phyloP scores from a whole-genome alignment of 2,888 invertebrate species.

The Aphodius sticticus region DNA sequence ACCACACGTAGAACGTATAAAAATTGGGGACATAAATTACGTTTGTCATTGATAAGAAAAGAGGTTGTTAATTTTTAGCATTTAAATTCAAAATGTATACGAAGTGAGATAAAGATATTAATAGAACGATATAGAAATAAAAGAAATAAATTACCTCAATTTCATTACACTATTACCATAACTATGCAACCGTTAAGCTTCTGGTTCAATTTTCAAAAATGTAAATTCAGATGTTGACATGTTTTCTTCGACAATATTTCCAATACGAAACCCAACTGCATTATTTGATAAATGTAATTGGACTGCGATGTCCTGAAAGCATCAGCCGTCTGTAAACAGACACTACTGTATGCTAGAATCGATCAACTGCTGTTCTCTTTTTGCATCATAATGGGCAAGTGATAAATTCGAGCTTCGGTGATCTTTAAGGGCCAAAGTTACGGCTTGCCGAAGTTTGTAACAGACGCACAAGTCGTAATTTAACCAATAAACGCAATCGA shows the following conservation, averaged over 20 bases:
- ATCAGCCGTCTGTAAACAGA: background rate
- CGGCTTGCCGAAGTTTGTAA: background rate
- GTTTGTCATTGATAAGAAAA: background rate
- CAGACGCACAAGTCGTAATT: background rate
- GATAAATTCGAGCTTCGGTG: background rate
- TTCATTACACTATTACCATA: no score
- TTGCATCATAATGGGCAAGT: background rate
- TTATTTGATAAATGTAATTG: no score
- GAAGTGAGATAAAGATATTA: no score
- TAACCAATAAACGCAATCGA: conserved; percentile 4
- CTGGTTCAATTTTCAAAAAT: no score
- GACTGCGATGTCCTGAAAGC: background rate
- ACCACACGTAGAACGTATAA: background rate
- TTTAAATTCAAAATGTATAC: no score
- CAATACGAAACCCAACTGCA: no score
- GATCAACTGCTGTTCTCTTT: background rate
- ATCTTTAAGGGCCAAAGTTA: background rate
- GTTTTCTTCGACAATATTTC: no score
- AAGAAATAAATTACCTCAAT: no score
- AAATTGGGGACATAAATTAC: background rate
- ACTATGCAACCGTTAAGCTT: no score
- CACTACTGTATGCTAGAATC: background rate
- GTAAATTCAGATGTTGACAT: no score
- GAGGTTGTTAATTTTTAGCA: background rate
- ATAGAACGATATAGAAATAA: no score